Evolutionary conservation across 1,140 invertebrate species (phyloP).

Genomic region (Apolygus lucorum): DNA sequence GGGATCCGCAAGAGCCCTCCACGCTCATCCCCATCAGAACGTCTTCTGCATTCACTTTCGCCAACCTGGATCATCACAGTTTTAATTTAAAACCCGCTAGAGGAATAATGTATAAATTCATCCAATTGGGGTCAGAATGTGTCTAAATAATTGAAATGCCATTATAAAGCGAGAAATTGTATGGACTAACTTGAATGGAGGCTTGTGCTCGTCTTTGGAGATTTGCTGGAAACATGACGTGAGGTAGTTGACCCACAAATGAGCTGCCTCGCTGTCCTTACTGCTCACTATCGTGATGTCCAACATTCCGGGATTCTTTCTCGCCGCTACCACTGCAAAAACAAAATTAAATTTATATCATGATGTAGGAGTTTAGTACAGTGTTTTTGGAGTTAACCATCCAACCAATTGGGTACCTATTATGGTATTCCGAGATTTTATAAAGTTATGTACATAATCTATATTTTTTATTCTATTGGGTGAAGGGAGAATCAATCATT

Average conservation of each 20-base stretch:
- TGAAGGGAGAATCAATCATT: no score
- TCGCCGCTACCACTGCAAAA: conserved; percentile 37
- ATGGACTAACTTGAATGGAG: conserved; percentile 57
- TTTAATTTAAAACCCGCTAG: neutral
- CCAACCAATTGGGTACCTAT: no score
- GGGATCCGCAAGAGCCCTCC: conserved; percentile 31
- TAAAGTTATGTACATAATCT: no score
- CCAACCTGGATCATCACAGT: conserved; percentile 50
- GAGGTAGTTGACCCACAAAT: conserved; percentile 69
- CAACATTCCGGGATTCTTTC: conserved; percentile 53
- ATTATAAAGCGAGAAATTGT: no score
- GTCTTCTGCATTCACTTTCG: conserved; percentile 62
- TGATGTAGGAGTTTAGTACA: no score
- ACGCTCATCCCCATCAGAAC: conserved; percentile 45
- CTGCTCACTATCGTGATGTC: conserved; percentile 70
- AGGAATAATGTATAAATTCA: no score
- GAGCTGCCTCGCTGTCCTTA: conserved; percentile 60
- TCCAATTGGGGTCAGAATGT: no score
- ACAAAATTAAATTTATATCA: conserved; percentile 28
- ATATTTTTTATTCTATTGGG: no score
- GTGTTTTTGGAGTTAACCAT: no score
- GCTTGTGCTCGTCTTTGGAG: conserved; percentile 60
- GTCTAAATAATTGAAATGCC: no score
- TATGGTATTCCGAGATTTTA: no score
- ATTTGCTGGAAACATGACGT: conserved; percentile 71